Evolutionary conservation across 2,888 invertebrate species (phyloP), one percentile per base, ranked within the genome.

Genomic region (Philereme vetulata): DNA sequence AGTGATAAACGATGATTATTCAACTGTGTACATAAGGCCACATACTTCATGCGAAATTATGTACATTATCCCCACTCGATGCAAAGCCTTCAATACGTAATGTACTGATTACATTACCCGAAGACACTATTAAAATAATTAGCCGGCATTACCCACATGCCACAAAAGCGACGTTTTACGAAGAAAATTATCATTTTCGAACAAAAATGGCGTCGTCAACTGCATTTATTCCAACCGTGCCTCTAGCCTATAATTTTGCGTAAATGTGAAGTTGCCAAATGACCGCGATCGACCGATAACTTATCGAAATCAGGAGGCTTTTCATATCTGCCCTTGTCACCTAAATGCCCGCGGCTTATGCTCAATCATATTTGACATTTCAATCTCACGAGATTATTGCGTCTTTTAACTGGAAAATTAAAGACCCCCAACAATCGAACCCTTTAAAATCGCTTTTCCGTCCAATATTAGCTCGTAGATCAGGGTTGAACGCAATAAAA

Each of bases 401-500:
- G 56, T 60, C 56, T 62, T 64, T 60, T 38, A 62, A 56, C 65
- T 56, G 47, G 62, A 64, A 70, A 68, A 65, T 68, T 62, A 68
- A 64, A 68, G 65, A 56, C 67, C 68, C 75, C 76, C 70, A 68
- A 77, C 74, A 79, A 79, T 82, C 74, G 77, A 79, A 52, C 81
- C 79, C 81, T 80, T 81, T 73, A 80, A 66, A 70, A 70, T 81
- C 77, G 80, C 74, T 81, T 86, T 86, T 85, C 81, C 84, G 80
- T 75, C 75, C 82, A 80, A 86, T 90, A 90, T 88, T 87, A 84
- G 74, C 67, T 80, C 80, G 81, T 89, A 85, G 75, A 88, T 90
- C 90, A 90, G 85, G 84, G 82, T 78, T 79, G 81, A 83, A 81
- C 71, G 87, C 85, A 91, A 91, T 91, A 91, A 91, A 88, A 90